phyloP scores from a whole-genome alignment of 2,888 invertebrate genomes.

The Brachyopa scutellaris region DNA sequence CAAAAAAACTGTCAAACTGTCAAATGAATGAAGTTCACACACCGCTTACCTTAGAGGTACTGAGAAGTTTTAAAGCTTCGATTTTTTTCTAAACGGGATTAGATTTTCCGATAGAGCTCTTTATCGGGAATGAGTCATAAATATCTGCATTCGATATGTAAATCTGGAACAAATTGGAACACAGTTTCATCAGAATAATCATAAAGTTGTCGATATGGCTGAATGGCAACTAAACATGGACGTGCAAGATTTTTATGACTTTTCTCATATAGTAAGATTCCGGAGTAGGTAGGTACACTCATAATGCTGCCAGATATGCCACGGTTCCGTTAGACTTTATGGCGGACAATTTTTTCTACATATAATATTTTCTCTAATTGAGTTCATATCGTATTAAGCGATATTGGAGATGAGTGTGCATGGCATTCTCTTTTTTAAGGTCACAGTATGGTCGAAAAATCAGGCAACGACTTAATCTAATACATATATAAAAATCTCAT shows the following conservation, averaged over 20 bases:
- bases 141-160: constrained; percentile 7
- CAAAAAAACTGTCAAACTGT: constrained; percentile 2
- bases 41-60: constrained; percentile 21
- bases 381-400: no score
- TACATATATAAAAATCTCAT: no score
- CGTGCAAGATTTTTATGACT: not conserved
- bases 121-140: constrained; percentile 31
- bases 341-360: no score
- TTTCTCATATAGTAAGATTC: not conserved
- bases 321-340: not conserved
- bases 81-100: not conserved
- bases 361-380: no score
- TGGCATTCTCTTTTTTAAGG: no score
- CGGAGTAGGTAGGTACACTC: not conserved
- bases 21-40: not conserved
- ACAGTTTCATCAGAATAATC: not conserved
- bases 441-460: no score
- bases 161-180: constrained; percentile 8
- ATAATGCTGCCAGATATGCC: constrained; percentile 6
- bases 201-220: constrained; percentile 18
- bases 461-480: no score
- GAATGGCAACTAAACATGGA: not conserved
- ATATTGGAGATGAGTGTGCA: no score
- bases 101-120: not conserved
- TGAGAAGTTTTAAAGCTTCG: constrained; percentile 25